Base-by-base conservation (phyloP, 2,113 vertebrate species). In the Emydocephalus ijimae region DNA sequence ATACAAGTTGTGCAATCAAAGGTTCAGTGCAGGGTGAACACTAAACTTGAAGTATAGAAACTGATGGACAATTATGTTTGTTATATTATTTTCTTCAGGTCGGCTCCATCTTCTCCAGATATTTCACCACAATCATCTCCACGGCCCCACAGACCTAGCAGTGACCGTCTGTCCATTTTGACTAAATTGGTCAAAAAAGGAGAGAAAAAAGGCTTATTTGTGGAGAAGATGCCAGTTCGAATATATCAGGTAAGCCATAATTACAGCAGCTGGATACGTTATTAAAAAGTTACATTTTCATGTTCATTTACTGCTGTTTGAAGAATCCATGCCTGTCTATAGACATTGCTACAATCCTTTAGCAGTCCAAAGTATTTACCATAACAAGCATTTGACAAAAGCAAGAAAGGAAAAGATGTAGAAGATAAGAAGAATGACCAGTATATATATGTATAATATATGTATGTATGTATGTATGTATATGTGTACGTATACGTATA, bases 171-270 rank as follows among this genome's bases (percentile, higher is more conserved):
- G 59, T 99, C 99, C 94, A 98, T 99, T 96, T 96, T 99, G 93
- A 99, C 99, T 24, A 99, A 99, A n/a, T 96, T 99, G 92, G 99
- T 99, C 88, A 98, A 98, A 91, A 99, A 99, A 93, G 99, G 99
- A 54, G 99, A 99, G 95, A 99, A 99, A 96, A 99, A 99, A 94
- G 99, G 99, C 2, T 98, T 99, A 2, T 99, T 99, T 97, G 99
- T 99, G 29, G 99, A 99, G 96, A 99, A 99, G 96, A 99, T 99
- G 98, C 99, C 99, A 0, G 98, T 98, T 91, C 96, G 99, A 90
- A 99, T 99, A 95, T 99, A 99, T 95, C 99, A 99, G 99, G 99
- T 99, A 96, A 81, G 92, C 69, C 14, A 6, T 90, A 61, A 4
- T 45, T 87, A 64, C 59, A n/a, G 45, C 55, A 85, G 43, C 20